Percentiles rank a stretch among this genome's conserved stretches.
These are phyloP conservation scores for Liasis olivaceus DNA, from an alignment of 2,797 vertebrate species.

Conservation along the genomic window DNA sequence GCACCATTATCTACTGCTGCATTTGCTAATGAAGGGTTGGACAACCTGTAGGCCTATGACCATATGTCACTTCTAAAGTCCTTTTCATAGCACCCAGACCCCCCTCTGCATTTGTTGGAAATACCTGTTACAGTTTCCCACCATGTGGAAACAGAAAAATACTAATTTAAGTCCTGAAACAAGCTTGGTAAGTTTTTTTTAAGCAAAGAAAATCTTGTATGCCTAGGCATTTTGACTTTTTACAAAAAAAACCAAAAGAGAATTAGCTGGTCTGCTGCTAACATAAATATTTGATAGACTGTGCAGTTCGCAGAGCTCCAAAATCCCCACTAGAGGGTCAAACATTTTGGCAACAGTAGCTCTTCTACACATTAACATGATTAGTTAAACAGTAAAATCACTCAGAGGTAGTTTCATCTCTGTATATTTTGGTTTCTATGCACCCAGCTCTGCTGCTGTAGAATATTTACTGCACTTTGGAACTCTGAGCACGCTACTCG, in stretches of 20 bases:
- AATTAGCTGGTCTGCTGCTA: neutral
- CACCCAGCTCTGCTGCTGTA: slow-evolving; percentile 36
- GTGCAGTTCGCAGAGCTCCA: neutral
- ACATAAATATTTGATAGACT: neutral
- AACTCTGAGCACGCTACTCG: slow-evolving; percentile 43
- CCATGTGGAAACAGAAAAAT: neutral
- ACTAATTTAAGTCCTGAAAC: neutral
- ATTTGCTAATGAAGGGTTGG: neutral
- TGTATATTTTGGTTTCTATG: slow-evolving; percentile 52
- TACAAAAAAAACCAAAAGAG: neutral
- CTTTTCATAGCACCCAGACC: neutral
- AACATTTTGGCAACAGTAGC: accelerated
- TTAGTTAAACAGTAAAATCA: neutral
- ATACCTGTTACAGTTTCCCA: neutral
- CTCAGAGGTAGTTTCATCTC: slow-evolving; percentile 13
- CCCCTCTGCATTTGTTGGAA: neutral
- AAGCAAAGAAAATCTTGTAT: neutral
- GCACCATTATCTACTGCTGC: neutral
- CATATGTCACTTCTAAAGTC: neutral
- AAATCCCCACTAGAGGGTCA: neutral
- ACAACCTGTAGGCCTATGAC: neutral
- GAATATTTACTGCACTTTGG: slow-evolving; percentile 60
- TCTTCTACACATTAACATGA: neutral
- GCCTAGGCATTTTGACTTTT: neutral
- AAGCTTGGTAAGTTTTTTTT: neutral